Conservation (phyloP, 1,140 invertebrate species). For the Pseudachorutes palmiensis region DNA sequence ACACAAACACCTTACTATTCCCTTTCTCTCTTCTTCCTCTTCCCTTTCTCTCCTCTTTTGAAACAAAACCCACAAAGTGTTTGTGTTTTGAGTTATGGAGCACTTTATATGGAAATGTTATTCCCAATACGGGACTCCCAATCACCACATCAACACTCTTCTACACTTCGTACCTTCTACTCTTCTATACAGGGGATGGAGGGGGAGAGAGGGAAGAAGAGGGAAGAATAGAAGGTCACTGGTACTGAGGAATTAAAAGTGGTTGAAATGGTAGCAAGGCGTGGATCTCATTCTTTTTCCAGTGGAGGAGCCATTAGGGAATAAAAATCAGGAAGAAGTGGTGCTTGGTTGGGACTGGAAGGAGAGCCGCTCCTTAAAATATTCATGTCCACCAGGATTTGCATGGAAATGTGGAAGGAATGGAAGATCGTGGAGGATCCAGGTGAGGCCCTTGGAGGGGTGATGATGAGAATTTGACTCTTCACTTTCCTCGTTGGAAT, state of each 20-base stretch:
- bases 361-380: not conserved
- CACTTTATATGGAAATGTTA: constrained; percentile 28
- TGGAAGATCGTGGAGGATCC: not conserved
- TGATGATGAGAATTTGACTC: not conserved
- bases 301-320: not conserved
- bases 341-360: not conserved
- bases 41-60: too few species aligned
- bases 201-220: not conserved
- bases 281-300: not conserved
- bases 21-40: too few species aligned
- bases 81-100: constrained; percentile 19
- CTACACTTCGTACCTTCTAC: not conserved
- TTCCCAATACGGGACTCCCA: not conserved
- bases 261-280: too few species aligned
- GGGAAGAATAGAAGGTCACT: not conserved
- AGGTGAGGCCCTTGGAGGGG: not conserved
- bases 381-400: not conserved
- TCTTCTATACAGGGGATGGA: not conserved
- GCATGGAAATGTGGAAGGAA: constrained; percentile 8
- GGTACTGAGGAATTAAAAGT: too few species aligned
- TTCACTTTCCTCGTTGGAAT: not conserved
- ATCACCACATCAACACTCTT: not conserved
- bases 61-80: too few species aligned
- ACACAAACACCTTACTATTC: too few species aligned
- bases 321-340: not conserved